A percentile compares a stretch with the other conserved stretches of the same genome.
Evolutionary conservation across 2,888 invertebrate species (phyloP).

Genomic region (Silvanus unidentatus): DNA sequence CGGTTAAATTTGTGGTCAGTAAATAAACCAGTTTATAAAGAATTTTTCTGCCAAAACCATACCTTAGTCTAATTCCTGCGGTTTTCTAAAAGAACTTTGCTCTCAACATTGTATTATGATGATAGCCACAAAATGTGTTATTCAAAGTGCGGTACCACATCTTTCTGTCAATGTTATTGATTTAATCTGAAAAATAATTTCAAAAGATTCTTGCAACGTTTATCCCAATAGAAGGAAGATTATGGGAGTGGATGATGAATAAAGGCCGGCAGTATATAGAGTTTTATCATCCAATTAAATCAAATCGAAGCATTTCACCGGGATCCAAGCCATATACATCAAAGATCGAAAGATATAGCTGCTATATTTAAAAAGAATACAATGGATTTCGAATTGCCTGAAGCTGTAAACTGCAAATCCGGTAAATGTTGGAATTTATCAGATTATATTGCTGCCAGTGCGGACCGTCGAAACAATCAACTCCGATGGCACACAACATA

Average conservation of each 20-base stretch:
- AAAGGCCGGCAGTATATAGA: too few relatives aligned
- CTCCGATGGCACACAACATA: slow-evolving; percentile 8
- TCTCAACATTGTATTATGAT: too few relatives aligned
- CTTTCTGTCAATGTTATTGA: too few relatives aligned
- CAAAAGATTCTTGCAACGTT: too few relatives aligned
- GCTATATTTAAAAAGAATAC: slow-evolving; percentile 33
- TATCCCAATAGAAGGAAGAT: too few relatives aligned
- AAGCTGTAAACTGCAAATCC: slow-evolving; percentile 32
- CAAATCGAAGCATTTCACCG: slow-evolving; percentile 39
- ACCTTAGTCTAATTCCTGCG: too few relatives aligned
- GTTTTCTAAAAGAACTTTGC: too few relatives aligned
- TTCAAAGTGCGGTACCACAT: too few relatives aligned
- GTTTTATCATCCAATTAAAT: slow-evolving; percentile 42
- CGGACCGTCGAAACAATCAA: slow-evolving; percentile 23
- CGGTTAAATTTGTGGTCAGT: slow-evolving; percentile 1
- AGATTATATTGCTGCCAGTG: slow-evolving; percentile 19
- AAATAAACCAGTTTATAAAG: slow-evolving; percentile 4
- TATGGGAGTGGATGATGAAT: too few relatives aligned
- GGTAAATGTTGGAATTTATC: slow-evolving; percentile 32
- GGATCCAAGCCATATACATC: slow-evolving; percentile 33
- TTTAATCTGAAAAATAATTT: too few relatives aligned
- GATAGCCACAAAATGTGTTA: too few relatives aligned
- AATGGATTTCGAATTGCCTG: slow-evolving; percentile 30
- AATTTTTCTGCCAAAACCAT: too few relatives aligned
- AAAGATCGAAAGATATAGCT: slow-evolving; percentile 32